A percentile compares a stretch with the other conserved stretches of the same genome.
These are phyloP conservation scores for Drosophila recens DNA, from an alignment of 2,888 invertebrate species.

Conservation along the genomic window DNA sequence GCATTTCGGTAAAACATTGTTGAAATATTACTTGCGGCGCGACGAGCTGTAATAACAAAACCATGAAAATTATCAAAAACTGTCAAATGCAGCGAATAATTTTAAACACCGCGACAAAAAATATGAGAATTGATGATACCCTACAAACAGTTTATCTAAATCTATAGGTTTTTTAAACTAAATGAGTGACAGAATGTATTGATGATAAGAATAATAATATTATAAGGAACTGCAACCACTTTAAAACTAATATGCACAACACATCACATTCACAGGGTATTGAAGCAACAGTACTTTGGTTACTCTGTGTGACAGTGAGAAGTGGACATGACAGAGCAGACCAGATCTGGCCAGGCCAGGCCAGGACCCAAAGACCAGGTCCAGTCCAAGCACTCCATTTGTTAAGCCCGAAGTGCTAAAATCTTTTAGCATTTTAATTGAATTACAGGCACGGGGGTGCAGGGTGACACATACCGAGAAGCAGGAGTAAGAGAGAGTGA, in stretches of 20 bases:
- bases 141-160: neutral
- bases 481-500: neutral
- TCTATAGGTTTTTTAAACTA: neutral
- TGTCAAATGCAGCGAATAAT: slow-evolving; percentile 30
- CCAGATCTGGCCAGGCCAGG: slow-evolving; percentile 7
- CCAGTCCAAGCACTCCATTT: slow-evolving; percentile 62
- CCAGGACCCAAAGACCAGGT: slow-evolving; percentile 13
- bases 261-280: slow-evolving; percentile 25
- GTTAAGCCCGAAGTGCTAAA: slow-evolving; percentile 59
- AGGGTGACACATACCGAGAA: slow-evolving; percentile 26
- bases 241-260: slow-evolving; percentile 1
- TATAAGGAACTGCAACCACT: neutral
- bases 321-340: slow-evolving; percentile 31
- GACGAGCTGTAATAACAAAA: slow-evolving; percentile 31
- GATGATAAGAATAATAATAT: too few species aligned
- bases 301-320: slow-evolving; percentile 45
- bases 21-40: slow-evolving; percentile 20
- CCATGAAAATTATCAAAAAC: slow-evolving; percentile 28
- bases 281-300: slow-evolving; percentile 10
- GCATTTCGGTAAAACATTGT: slow-evolving; percentile 23
- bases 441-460: slow-evolving; percentile 58
- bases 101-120: neutral
- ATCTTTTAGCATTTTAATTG: slow-evolving; percentile 73
- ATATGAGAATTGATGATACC: neutral
- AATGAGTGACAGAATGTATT: too few species aligned